Base-by-base conservation (phyloP, 2,113 vertebrate species). In the Herpailurus yagouaroundi region DNA sequence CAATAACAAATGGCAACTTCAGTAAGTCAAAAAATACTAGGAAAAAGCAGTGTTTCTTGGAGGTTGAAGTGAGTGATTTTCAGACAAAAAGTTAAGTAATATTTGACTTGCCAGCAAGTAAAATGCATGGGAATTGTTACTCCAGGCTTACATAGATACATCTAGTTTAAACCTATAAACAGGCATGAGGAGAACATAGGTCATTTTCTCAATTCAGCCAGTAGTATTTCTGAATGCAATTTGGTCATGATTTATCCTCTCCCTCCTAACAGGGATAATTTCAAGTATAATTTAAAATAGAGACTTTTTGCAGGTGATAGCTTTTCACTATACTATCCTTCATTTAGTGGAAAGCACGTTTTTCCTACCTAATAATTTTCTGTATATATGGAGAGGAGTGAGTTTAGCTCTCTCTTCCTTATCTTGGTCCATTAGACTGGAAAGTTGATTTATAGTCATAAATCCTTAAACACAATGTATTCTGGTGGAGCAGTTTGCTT, bases 371-470 rank as follows among this genome's bases (percentile, higher is more conserved):
- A 68, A 41, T 66, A 74, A 48, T 90, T 79, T 79, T 89, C 48
- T 89, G 3, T 83, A 36, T 87, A 7, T 80, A 11, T 87, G 25
- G 3, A 80, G 29, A 90, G 25, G 41, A 87, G 11, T 91, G 21
- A 64, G 11, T 71, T 96, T 96, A 94, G 55, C 3, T 87, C 55
- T 87, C 52, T 76, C 11, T 74, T 93, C 16, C 3, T 97, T 92
- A 50, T 88, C 63, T 95, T 64, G 27, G 5, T 71, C 19, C 31
- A 13, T 10, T 7, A 85, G 55, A 76, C 41, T 94, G 55, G 36
- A 96, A 76, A 84, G 38, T 31, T 82, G 38, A 94, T 74, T 96
- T 89, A 29, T 89, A 93, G 25, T 89, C 82, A 74, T 45, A 57
- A 45, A 57, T 74, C 23, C n/a, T 88, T 66, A 94, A 86, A n/a